Conservation (phyloP, 2,888 invertebrate genomes). For the Lasioglossum villosulum region DNA sequence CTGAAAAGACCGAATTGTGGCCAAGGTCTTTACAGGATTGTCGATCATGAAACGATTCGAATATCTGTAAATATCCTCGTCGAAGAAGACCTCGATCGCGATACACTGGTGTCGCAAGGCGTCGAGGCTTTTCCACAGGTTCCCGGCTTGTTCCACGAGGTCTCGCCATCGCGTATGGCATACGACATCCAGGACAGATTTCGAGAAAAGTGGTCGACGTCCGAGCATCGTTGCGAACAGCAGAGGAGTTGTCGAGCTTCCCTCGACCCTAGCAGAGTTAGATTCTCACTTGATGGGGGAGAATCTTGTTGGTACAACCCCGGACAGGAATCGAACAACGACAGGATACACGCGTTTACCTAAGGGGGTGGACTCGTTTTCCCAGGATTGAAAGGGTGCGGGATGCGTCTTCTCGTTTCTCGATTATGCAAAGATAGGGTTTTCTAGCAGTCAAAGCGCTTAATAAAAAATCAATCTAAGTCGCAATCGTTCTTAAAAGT, state of each 20-base stretch:
- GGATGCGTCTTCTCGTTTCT: too few relatives aligned
- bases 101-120: slow-evolving; percentile 4
- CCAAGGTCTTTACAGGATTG: background rate
- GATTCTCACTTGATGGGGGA: background rate
- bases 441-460: too few relatives aligned
- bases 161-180: background rate
- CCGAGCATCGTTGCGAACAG: background rate
- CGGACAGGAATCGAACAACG: background rate
- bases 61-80: background rate
- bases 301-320: background rate
- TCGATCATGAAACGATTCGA: background rate
- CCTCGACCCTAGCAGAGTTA: background rate
- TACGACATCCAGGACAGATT: background rate
- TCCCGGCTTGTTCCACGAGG: background rate
- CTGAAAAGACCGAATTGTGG: background rate
- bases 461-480: too few relatives aligned
- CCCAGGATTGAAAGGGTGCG: too few relatives aligned
- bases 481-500: too few relatives aligned
- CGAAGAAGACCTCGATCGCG: background rate
- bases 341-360: background rate
- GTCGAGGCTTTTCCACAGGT: background rate
- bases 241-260: background rate
- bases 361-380: background rate
- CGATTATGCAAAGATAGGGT: too few relatives aligned
- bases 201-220: background rate